phyloP scores from a whole-genome alignment of 2,797 vertebrate species.

The Diplodus sargus region DNA sequence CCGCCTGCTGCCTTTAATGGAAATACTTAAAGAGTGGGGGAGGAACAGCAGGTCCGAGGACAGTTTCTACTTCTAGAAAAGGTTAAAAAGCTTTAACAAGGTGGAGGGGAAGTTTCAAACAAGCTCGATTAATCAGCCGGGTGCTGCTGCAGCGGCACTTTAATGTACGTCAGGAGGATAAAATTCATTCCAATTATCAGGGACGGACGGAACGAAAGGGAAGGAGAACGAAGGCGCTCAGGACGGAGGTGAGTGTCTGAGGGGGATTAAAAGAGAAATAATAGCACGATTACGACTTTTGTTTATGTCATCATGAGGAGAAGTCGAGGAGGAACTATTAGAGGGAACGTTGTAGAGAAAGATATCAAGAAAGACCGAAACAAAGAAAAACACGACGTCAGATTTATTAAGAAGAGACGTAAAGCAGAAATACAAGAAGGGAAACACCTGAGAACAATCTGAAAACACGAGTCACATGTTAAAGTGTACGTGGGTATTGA shows the following conservation, averaged over 20 bases:
- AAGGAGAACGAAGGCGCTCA: slow-evolving; percentile 24
- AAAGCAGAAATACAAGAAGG: no score
- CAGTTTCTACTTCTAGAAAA: slow-evolving; percentile 3
- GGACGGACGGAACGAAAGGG: slow-evolving; percentile 22
- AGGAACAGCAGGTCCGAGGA: not conserved
- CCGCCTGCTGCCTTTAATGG: not conserved
- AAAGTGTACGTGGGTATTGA: no score
- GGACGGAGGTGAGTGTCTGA: slow-evolving; percentile 9
- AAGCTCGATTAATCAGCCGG: slow-evolving; percentile 57
- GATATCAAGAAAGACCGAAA: not conserved
- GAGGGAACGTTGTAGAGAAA: not conserved
- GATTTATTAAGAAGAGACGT: not conserved
- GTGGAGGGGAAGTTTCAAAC: slow-evolving; percentile 27
- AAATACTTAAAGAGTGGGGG: not conserved
- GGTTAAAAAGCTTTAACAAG: not conserved
- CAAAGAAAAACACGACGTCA: not conserved
- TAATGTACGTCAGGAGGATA: slow-evolving; percentile 58
- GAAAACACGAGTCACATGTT: no score
- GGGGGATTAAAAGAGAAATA: not conserved
- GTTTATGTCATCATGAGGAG: not conserved
- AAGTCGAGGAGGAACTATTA: not conserved
- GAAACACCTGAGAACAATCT: not conserved
- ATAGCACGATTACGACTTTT: not conserved
- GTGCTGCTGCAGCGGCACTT: slow-evolving; percentile 38
- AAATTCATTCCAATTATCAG: slow-evolving; percentile 49